Evolutionary conservation across 2,797 vertebrate species (phyloP).

Genomic region (Acanthurus lineatus): DNA sequence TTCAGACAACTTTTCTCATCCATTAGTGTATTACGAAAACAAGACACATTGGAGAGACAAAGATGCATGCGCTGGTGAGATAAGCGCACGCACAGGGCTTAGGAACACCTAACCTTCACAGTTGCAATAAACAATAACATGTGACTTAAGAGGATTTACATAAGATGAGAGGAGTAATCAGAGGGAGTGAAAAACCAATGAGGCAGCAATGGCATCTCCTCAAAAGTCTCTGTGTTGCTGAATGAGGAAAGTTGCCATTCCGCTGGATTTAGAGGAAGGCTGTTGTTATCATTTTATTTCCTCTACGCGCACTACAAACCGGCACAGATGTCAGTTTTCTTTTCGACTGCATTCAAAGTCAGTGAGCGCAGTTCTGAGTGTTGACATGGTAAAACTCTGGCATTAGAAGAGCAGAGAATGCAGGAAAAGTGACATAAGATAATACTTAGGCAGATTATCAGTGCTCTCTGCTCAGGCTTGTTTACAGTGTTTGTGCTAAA

Average conservation of each 20-base stretch:
- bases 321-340: constrained; percentile 74
- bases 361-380: constrained; percentile 38
- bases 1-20: constrained; percentile 87
- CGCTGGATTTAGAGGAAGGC: constrained; percentile 76
- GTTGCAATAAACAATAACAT: constrained; percentile 89
- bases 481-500: constrained; percentile 49
- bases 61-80: constrained; percentile 88
- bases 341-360: constrained; percentile 54
- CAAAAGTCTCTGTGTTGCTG: constrained; percentile 80
- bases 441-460: constrained; percentile 71
- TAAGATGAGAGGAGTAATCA: constrained; percentile 90
- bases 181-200: constrained; percentile 85
- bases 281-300: constrained; percentile 78
- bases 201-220: constrained; percentile 87
- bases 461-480: constrained; percentile 54
- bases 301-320: constrained; percentile 64
- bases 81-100: constrained; percentile 87
- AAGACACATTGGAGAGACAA: constrained; percentile 87
- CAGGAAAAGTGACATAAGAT: constrained; percentile 69
- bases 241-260: constrained; percentile 83
- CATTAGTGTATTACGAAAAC: constrained; percentile 86
- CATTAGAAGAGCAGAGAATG: constrained; percentile 62
- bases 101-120: constrained; percentile 90
- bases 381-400: constrained; percentile 66
- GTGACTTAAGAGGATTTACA: constrained; percentile 91